Evolutionary conservation across 1,140 invertebrate genomes (phyloP).

Genomic region (Polyergus mexicanus): DNA sequence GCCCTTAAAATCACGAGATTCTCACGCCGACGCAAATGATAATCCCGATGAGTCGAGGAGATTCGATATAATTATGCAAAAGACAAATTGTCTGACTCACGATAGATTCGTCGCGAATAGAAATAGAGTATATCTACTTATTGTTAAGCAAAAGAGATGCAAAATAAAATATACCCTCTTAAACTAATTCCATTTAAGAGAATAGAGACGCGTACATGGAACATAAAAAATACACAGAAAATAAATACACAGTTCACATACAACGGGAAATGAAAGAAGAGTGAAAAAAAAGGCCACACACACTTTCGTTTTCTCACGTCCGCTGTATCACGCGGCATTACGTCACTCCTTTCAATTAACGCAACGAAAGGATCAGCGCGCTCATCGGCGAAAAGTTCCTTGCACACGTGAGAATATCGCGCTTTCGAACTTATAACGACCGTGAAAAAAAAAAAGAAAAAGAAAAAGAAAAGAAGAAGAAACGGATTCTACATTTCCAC

Average conservation of each 20-base stretch:
- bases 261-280: not conserved
- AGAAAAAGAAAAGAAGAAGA: too few species aligned
- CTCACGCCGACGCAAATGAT: slow-evolving; percentile 28
- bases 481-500: slow-evolving; percentile 22
- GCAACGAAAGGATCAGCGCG: slow-evolving; percentile 46
- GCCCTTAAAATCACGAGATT: slow-evolving; percentile 54
- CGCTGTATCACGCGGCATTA: not conserved
- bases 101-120: not conserved
- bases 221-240: slow-evolving; percentile 17
- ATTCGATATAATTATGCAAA: not conserved
- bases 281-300: slow-evolving; percentile 8
- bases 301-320: slow-evolving; percentile 74
- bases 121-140: not conserved
- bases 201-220: too few species aligned
- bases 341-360: slow-evolving; percentile 63
- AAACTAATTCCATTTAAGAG: too few species aligned
- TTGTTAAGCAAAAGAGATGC: not conserved
- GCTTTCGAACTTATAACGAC: slow-evolving; percentile 47
- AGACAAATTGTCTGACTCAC: not conserved
- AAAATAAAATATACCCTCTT: not conserved
- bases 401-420: slow-evolving; percentile 65
- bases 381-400: slow-evolving; percentile 64
- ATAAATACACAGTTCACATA: not conserved
- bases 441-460: not conserved
- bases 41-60: not conserved